Conservation (phyloP, 2,797 vertebrate genomes). For the Acomys russatus region DNA sequence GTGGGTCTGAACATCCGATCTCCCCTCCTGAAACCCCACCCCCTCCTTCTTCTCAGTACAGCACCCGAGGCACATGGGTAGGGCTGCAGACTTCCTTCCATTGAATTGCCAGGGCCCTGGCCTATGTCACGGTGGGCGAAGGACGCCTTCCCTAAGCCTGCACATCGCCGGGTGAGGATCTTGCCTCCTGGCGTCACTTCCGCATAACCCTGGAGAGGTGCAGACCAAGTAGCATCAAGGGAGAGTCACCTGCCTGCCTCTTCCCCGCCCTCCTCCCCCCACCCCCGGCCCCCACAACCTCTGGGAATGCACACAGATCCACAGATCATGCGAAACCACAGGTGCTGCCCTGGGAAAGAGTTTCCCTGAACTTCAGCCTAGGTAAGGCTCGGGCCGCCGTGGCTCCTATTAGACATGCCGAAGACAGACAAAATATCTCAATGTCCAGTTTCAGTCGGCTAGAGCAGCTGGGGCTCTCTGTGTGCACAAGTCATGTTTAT, state of each 20-base stretch:
- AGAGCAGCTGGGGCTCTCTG: neutral
- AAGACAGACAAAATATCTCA: neutral
- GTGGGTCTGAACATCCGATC: too few relatives aligned
- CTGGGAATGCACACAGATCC: neutral
- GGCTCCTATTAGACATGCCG: neutral
- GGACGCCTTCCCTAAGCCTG: neutral
- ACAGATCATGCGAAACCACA: neutral
- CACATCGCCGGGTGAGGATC: neutral
- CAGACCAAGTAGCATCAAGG: neutral
- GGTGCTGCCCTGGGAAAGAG: slow-evolving; percentile 12
- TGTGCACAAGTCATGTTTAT: neutral
- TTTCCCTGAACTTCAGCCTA: neutral
- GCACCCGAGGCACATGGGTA: neutral
- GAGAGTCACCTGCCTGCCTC: neutral
- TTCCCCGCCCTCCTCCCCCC: neutral
- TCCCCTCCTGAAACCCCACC: neutral
- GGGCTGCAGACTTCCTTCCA: neutral
- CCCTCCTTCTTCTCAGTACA: neutral
- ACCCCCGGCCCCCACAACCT: neutral
- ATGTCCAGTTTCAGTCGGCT: neutral
- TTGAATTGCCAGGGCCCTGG: neutral
- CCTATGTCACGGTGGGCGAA: neutral
- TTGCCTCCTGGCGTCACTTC: neutral
- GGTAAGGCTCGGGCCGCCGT: neutral
- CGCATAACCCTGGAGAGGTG: neutral